Percentiles rank a stretch among this genome's conserved stretches.
Evolutionary conservation across 2,888 invertebrate species (phyloP).

Genomic region (Idaea biselata): DNA sequence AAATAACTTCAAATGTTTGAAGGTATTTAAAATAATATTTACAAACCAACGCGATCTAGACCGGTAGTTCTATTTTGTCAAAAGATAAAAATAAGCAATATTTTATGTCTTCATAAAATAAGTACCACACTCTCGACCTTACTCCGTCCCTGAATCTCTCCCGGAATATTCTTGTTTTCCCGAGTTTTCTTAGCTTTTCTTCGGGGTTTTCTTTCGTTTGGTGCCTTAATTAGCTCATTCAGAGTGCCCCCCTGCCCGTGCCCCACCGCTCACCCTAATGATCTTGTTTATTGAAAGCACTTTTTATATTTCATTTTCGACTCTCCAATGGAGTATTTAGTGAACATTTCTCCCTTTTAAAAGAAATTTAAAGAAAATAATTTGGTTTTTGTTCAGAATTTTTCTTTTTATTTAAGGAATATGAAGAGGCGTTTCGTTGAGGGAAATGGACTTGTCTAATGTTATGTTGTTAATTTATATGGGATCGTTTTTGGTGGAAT

Average conservation of each 20-base stretch:
- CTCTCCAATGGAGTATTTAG: conserved; percentile 62
- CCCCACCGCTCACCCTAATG: conserved; percentile 52
- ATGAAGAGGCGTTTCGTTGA: neutral
- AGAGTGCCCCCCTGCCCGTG: conserved; percentile 42
- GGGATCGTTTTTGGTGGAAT: neutral
- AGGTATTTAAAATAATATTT: no score
- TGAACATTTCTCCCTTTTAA: conserved; percentile 48
- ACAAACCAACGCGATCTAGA: no score
- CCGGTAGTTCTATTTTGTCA: no score
- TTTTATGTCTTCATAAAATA: no score
- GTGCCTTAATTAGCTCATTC: conserved; percentile 79
- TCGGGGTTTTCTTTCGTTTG: conserved; percentile 75
- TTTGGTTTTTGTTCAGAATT: conserved; percentile 4
- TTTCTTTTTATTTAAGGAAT: neutral
- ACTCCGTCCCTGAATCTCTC: conserved; percentile 45
- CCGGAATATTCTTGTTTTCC: conserved; percentile 78
- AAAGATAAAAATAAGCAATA: no score
- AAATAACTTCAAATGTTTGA: no score
- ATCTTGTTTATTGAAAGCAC: conserved; percentile 77
- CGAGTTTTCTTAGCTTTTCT: conserved; percentile 78
- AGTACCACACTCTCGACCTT: conserved; percentile 1
- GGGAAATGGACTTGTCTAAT: neutral
- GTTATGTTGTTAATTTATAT: conserved; percentile 1
- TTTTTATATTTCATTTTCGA: conserved; percentile 71
- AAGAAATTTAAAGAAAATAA: conserved; percentile 5